Conservation (phyloP, 92 coral and sea anemone species). For the Porites rus region DNA sequence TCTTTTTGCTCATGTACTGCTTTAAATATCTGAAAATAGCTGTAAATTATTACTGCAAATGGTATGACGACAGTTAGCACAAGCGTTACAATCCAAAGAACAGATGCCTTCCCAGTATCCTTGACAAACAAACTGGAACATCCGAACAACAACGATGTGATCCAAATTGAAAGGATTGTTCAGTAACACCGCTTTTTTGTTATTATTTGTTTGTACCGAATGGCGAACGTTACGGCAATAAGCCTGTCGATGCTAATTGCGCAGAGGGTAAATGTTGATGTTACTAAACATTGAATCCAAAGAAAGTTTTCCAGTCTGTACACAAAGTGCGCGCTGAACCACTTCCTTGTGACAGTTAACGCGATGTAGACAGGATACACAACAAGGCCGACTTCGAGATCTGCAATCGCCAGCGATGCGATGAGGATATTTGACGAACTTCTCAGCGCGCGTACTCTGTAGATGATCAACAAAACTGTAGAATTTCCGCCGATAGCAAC, state of each 20-base stretch:
- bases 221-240: slow-evolving; percentile 44
- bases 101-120: slow-evolving; percentile 8
- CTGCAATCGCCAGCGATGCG: slow-evolving; percentile 57
- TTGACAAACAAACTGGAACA: slow-evolving; percentile 30
- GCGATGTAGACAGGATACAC: slow-evolving; percentile 58
- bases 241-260: slow-evolving; percentile 68
- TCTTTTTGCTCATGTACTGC: slow-evolving; percentile 29
- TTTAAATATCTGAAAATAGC: slow-evolving; percentile 51
- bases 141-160: slow-evolving; percentile 47
- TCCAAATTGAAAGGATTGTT: slow-evolving; percentile 55
- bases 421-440: slow-evolving; percentile 51
- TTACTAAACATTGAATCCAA: slow-evolving; percentile 61
- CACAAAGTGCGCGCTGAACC: slow-evolving; percentile 43
- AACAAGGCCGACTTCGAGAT: slow-evolving; percentile 53
- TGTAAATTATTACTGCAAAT: slow-evolving; percentile 34
- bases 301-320: too few species aligned
- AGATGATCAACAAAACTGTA: slow-evolving; percentile 39
- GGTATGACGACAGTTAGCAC: slow-evolving; percentile 45
- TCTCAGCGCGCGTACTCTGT: slow-evolving; percentile 49
- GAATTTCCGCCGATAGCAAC: slow-evolving; percentile 51
- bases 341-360: slow-evolving; percentile 13
- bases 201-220: slow-evolving; percentile 43
- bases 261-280: slow-evolving; percentile 60
- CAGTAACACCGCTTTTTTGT: slow-evolving; percentile 26
- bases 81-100: slow-evolving; percentile 52